Percentiles rank a stretch among this genome's conserved stretches.
Evolutionary conservation across 2,113 vertebrate species (phyloP).

Genomic region (Campylorhamphus procurvoides): DNA sequence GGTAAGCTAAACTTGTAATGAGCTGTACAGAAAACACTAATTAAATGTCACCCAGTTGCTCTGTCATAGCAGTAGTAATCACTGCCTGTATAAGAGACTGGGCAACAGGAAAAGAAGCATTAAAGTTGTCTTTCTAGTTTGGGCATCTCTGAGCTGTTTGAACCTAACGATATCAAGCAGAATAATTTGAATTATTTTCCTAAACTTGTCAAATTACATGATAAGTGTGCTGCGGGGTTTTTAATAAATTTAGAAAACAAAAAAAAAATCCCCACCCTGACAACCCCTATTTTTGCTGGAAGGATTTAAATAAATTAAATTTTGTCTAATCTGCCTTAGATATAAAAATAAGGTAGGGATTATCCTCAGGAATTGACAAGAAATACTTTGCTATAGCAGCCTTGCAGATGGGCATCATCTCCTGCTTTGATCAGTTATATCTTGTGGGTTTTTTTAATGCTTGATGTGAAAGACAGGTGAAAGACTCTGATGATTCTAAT

Average conservation of each 20-base stretch:
- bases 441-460: background rate
- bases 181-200: background rate
- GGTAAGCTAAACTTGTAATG: background rate
- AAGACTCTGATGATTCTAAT: background rate
- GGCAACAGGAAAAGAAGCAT: background rate
- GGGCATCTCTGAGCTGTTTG: background rate
- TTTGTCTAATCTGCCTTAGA: background rate
- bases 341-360: background rate
- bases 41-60: background rate
- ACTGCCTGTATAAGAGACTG: background rate
- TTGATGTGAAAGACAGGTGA: background rate
- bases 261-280: too few relatives aligned
- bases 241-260: background rate
- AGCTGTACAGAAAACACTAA: background rate
- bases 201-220: background rate
- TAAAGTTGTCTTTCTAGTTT: background rate
- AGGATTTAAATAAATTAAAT: background rate
- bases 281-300: background rate
- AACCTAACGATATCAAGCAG: background rate
- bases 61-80: background rate
- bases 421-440: background rate
- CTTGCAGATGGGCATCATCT: background rate
- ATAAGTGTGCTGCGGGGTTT: background rate
- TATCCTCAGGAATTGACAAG: background rate
- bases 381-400: background rate